These are phyloP conservation scores for Drosophila novamexicana DNA, from an alignment of 1,140 invertebrate species.

Conservation along the genomic window DNA sequence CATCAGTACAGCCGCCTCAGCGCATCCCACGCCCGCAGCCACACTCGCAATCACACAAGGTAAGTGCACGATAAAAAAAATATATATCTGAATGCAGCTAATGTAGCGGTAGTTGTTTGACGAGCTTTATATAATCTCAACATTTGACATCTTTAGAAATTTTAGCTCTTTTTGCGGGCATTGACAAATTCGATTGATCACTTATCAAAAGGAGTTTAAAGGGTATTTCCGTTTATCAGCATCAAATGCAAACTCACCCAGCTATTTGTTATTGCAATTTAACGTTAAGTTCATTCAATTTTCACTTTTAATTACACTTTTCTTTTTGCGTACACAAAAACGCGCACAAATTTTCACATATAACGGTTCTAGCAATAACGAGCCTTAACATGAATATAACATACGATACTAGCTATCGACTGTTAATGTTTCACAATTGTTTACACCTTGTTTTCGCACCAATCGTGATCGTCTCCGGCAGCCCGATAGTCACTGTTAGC, in stretches of 20 bases:
- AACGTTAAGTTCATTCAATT: not conserved
- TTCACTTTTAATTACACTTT: not conserved
- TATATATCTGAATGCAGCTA: conserved; percentile 14
- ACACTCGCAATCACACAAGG: conserved; percentile 86
- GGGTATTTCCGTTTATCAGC: conserved; percentile 48
- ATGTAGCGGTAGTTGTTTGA: conserved; percentile 15
- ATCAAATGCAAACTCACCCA: not conserved
- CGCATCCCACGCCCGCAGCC: conserved; percentile 75
- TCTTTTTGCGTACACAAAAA: not conserved
- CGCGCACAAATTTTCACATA: not conserved
- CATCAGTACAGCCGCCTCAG: conserved; percentile 61
- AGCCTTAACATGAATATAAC: not conserved
- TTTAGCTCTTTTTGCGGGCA: conserved; percentile 77
- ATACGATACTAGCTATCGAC: not conserved
- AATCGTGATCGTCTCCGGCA: not conserved
- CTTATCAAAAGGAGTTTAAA: conserved; percentile 45
- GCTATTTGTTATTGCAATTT: not conserved
- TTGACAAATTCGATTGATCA: conserved; percentile 73
- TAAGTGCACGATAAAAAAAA: conserved; percentile 62
- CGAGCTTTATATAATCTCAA: not conserved
- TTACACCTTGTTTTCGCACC: not conserved
- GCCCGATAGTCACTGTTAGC: not conserved
- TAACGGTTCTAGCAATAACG: not conserved
- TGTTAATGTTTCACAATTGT: not conserved
- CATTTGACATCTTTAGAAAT: conserved; percentile 65